Evolutionary conservation across 1,140 invertebrate genomes (phyloP).

Genomic region (Platorchestia sp.): DNA sequence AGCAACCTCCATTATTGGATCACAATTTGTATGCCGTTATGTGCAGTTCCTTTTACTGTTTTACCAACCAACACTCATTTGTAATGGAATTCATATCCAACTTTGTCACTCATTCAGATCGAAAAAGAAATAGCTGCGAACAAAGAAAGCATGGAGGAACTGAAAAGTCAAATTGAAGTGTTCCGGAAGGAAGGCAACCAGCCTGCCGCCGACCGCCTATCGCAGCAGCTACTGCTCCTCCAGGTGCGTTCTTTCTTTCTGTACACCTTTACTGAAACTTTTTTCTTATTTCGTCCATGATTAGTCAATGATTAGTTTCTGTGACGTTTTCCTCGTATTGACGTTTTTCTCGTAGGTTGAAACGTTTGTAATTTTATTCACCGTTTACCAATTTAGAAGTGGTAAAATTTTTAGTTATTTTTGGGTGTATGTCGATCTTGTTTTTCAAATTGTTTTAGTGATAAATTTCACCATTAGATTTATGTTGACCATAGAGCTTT

Average conservation of each 20-base stretch:
- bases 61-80: too few relatives aligned
- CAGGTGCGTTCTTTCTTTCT: neutral
- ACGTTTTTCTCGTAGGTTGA: neutral
- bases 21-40: too few relatives aligned
- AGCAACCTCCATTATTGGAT: too few relatives aligned
- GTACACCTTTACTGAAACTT: neutral
- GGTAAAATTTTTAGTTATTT: neutral
- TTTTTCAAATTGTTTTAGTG: neutral
- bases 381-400: neutral
- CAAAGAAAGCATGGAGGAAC: neutral
- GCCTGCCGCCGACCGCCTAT: neutral
- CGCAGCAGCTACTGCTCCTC: slow-evolving; percentile 35
- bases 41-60: too few relatives aligned
- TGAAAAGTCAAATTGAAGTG: neutral
- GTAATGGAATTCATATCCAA: neutral
- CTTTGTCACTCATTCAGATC: neutral
- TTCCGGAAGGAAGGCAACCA: neutral
- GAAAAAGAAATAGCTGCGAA: neutral
- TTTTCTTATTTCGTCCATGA: neutral
- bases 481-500: neutral
- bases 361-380: neutral
- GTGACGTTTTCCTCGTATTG: neutral
- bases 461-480: too few relatives aligned
- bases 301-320: too few relatives aligned
- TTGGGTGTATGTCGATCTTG: too few relatives aligned